Evolutionary conservation across 1,140 invertebrate species (phyloP), one percentile per base, ranked within the genome.

Genomic region (Cyphomyrmex costatus): DNA sequence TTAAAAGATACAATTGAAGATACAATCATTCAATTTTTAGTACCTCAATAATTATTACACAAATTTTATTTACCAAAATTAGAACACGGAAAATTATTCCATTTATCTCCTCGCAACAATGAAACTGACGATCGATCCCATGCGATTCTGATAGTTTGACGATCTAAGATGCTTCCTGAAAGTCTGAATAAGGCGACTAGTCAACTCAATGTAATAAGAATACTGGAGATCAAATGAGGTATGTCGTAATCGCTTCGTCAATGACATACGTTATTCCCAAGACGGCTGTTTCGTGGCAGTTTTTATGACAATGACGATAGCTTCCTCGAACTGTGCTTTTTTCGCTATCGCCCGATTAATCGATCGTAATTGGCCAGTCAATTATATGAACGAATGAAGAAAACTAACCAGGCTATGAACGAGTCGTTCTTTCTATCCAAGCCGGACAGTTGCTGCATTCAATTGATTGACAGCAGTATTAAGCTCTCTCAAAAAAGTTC

Each of bases 101-200:
- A 0, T 49, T 42, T 21, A 2, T 79, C 14, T 33, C 3, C 12
- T 42, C 27, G n/a, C n/a, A 3, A 63, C 14, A 0, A 76, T n/a
- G 3, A 46, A 65, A 46, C 10, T 63, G 42, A 78, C 3, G 24
- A 66, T 33, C 58, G n/a, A 78, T 63, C 16, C 58, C 16, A 19
- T 7, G 33, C 21, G n/a, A 60, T 24, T 76, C 36, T 27, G 19
- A 51, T 78, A 33, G 27, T 12, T 63, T 19, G 73, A 77, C 30
- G 30, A 33, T 60, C 53, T 14, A 63, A n/a, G 27, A 2, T 12
- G 33, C 78, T 88, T 85, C 80, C 80, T 88, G 80, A 88, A 89
- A 88, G 71, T 88, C 86, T 89, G 86, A 85, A 89, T 88, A 88
- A 89, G 88, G 88, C 60, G 82, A 70, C 65, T 66, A 53, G 49